phyloP scores from a whole-genome alignment of 2,888 invertebrate genomes.

The Helleia helle region DNA sequence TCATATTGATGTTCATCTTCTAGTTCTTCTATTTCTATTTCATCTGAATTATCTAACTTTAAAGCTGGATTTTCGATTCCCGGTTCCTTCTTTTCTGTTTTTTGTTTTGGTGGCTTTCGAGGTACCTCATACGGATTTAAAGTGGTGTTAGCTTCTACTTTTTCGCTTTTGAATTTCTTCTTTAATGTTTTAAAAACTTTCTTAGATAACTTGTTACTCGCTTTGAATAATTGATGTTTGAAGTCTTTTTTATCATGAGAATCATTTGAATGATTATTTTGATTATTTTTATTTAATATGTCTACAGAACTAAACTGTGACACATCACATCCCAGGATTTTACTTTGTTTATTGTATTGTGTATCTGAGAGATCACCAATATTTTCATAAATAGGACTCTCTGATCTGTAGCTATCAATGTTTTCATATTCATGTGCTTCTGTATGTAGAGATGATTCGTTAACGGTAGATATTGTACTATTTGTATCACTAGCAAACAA shows the following conservation, averaged over 20 bases:
- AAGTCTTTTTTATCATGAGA: constrained; percentile 49
- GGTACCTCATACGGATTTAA: constrained; percentile 66
- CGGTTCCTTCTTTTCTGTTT: constrained; percentile 37
- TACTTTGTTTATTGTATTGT: constrained; percentile 59
- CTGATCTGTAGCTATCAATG: constrained; percentile 45
- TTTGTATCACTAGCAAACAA: constrained; percentile 52
- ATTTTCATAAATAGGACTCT: constrained; percentile 59
- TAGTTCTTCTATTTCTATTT: constrained; percentile 55
- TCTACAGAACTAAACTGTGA: constrained; percentile 57
- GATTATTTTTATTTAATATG: constrained; percentile 47
- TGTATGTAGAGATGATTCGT: constrained; percentile 37
- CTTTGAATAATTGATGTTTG: constrained; percentile 50
- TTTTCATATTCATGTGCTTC: constrained; percentile 55
- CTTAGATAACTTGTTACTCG: constrained; percentile 54
- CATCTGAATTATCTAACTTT: constrained; percentile 60
- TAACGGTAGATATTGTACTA: constrained; percentile 59
- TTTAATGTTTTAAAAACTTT: constrained; percentile 60
- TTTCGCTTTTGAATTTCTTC: constrained; percentile 59
- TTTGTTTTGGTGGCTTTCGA: constrained; percentile 46
- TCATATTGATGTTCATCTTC: constrained; percentile 60
- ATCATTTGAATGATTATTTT: constrained; percentile 41
- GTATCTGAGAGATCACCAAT: constrained; percentile 34
- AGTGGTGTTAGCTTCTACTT: constrained; percentile 38
- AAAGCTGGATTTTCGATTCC: constrained; percentile 63
- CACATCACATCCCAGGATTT: constrained; percentile 61